Conservation (phyloP, 2,888 invertebrate genomes). For the Drosophila leonis region DNA sequence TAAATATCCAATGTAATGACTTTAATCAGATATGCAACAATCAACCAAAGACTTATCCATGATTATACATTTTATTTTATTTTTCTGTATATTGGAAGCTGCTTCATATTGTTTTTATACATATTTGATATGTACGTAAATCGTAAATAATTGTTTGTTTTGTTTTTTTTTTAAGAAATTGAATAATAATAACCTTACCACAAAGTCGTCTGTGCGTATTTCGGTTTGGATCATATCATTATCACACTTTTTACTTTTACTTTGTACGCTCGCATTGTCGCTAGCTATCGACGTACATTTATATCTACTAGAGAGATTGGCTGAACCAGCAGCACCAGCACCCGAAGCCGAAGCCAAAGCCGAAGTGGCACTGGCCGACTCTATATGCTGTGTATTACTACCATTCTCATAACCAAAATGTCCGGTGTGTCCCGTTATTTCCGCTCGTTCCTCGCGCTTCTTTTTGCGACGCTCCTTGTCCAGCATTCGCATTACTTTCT, state of each 20-base stretch:
- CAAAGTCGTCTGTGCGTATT: slow-evolving; percentile 90
- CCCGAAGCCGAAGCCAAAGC: slow-evolving; percentile 29
- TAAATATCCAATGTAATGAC: slow-evolving; percentile 4
- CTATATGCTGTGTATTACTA: slow-evolving; percentile 72
- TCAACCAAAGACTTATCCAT: slow-evolving; percentile 43
- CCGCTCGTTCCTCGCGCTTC: slow-evolving; percentile 80
- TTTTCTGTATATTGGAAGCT: slow-evolving; percentile 7
- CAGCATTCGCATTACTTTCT: slow-evolving; percentile 93
- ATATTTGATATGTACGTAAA: slow-evolving; percentile 32
- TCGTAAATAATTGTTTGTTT: slow-evolving; percentile 45
- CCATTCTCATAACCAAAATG: slow-evolving; percentile 59
- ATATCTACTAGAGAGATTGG: slow-evolving; percentile 66
- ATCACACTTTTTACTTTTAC: slow-evolving; percentile 86
- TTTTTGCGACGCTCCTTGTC: slow-evolving; percentile 90
- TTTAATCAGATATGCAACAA: background rate
- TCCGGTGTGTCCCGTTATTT: slow-evolving; percentile 40
- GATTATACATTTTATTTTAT: slow-evolving; percentile 4
- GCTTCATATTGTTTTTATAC: slow-evolving; percentile 28
- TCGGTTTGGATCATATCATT: slow-evolving; percentile 88
- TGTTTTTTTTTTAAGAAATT: slow-evolving; percentile 74
- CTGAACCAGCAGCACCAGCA: slow-evolving; percentile 40
- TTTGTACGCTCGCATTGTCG: slow-evolving; percentile 68
- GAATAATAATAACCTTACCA: slow-evolving; percentile 87
- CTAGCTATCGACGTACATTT: slow-evolving; percentile 59
- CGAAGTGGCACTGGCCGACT: slow-evolving; percentile 62